phyloP scores from a whole-genome alignment of 2,113 vertebrate species.

The Solenodon paradoxus region DNA sequence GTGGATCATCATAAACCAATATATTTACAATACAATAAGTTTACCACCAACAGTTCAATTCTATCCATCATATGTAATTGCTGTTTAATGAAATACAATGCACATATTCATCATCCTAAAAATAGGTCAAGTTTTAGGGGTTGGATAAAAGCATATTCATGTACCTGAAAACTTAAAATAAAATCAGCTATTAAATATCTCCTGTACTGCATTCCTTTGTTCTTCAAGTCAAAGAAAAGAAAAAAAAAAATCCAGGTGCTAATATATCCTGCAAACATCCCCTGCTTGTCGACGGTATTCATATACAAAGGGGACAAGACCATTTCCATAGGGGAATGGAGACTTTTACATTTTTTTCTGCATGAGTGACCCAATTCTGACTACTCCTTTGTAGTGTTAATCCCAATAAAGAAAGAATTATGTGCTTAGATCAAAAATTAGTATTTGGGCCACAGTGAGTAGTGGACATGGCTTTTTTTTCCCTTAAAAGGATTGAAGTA shows the following conservation, averaged over 20 bases:
- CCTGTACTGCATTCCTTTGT: not conserved
- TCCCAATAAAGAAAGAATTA: not conserved
- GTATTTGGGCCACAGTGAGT: no score
- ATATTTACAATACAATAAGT: no score
- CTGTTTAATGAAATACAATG: not conserved
- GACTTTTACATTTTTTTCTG: not conserved
- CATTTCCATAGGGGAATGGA: not conserved
- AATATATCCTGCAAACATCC: not conserved
- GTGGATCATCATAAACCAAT: no score
- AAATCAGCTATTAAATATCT: not conserved
- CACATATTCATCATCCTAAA: not conserved
- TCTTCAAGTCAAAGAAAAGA: not conserved
- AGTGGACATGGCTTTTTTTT: not conserved
- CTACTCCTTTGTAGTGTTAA: not conserved
- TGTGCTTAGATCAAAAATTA: not conserved
- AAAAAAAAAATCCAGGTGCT: not conserved
- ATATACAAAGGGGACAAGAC: not conserved
- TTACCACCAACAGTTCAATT: no score
- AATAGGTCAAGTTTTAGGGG: not conserved
- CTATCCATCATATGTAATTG: no score
- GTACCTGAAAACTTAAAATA: not conserved
- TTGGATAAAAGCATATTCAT: not conserved
- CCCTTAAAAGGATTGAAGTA: not conserved
- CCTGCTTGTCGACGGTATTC: not conserved
- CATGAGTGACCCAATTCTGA: not conserved